Evolutionary conservation across 2,888 invertebrate species (phyloP).

Genomic region (Apamea monoglypha): DNA sequence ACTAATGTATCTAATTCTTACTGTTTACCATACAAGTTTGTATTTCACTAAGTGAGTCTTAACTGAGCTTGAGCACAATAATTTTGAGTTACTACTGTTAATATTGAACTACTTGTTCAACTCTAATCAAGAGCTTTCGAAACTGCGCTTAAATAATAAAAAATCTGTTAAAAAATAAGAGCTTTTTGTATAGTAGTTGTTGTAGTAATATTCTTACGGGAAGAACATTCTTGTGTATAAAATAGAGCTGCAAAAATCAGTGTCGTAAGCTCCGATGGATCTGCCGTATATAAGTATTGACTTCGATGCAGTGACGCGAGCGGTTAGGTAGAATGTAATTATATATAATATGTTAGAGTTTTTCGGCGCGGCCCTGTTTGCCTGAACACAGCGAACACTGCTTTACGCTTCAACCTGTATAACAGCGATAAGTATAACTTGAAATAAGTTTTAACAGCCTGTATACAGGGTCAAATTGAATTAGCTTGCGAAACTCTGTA

Average conservation of each 20-base stretch:
- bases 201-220: slow-evolving; percentile 76
- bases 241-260: slow-evolving; percentile 69
- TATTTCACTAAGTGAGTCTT: slow-evolving; percentile 50
- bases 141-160: slow-evolving; percentile 77
- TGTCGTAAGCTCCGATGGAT: slow-evolving; percentile 69
- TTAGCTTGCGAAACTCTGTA: not conserved
- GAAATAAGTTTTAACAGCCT: slow-evolving; percentile 14
- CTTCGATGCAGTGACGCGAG: slow-evolving; percentile 66
- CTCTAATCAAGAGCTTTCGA: slow-evolving; percentile 82
- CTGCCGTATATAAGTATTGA: slow-evolving; percentile 68
- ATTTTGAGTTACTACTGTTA: slow-evolving; percentile 66
- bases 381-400: slow-evolving; percentile 23
- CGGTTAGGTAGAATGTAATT: slow-evolving; percentile 63
- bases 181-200: slow-evolving; percentile 87
- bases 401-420: slow-evolving; percentile 51
- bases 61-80: slow-evolving; percentile 68
- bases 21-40: slow-evolving; percentile 46
- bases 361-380: slow-evolving; percentile 49
- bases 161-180: slow-evolving; percentile 83
- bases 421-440: slow-evolving; percentile 38
- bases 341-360: slow-evolving; percentile 68
- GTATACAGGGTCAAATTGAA: not conserved
- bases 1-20: slow-evolving; percentile 55
- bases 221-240: slow-evolving; percentile 71
- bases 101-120: slow-evolving; percentile 57